Conservation (phyloP, 2,888 invertebrate species). For the Mythimna lalbum region DNA sequence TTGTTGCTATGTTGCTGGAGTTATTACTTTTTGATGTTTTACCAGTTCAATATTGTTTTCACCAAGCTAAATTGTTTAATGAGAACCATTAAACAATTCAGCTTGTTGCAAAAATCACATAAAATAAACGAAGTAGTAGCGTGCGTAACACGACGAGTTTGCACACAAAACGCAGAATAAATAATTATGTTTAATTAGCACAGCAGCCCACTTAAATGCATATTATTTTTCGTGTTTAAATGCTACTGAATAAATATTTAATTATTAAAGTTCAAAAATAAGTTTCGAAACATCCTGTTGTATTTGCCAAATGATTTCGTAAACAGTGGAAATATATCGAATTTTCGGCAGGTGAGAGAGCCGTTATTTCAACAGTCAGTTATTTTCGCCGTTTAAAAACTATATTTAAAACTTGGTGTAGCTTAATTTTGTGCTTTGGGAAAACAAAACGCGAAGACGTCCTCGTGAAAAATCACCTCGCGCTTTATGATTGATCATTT, state of each 20-base stretch:
- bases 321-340: constrained; percentile 70
- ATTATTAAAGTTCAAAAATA: constrained; percentile 49
- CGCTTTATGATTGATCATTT: constrained; percentile 89
- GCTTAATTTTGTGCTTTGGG: constrained; percentile 83
- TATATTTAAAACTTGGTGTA: constrained; percentile 81
- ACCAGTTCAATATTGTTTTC: neutral
- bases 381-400: constrained; percentile 79
- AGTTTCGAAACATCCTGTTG: constrained; percentile 58
- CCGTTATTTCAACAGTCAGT: constrained; percentile 79
- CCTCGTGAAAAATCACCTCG: constrained; percentile 87
- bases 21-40: constrained; percentile 7
- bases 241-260: constrained; percentile 46
- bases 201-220: constrained; percentile 29
- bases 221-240: constrained; percentile 32
- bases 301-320: constrained; percentile 66
- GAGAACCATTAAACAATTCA: neutral
- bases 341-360: constrained; percentile 80
- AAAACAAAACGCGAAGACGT: constrained; percentile 84
- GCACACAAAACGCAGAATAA: constrained; percentile 11
- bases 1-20: constrained; percentile 17
- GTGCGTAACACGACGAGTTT: neutral
- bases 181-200: constrained; percentile 35
- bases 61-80: too few species aligned
- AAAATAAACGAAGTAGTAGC: neutral
- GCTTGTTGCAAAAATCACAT: neutral